Base-by-base conservation (phyloP, 1,140 invertebrate species). In the Bombus huntii region DNA sequence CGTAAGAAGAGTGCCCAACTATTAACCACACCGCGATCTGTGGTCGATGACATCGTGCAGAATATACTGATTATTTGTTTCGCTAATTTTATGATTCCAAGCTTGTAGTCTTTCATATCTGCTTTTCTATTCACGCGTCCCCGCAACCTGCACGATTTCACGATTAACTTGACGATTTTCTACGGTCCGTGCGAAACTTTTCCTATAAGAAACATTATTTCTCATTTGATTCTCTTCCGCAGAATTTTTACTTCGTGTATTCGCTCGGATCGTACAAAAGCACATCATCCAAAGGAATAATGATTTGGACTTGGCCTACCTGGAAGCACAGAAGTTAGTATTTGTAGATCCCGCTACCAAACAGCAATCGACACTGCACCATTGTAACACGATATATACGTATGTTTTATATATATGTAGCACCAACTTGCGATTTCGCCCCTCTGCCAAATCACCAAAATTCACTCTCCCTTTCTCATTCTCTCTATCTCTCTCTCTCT, bases 241-340 rank as follows among this genome's bases (percentile, higher is more conserved):
- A 3, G 12, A 1, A 34, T 31, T 74, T 4, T n/a, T 47, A 47
- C 15, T n/a, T 66, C 13, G 5, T 3, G 2, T 15, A 6, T 39
- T 86, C 79, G 86, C 86, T 37, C 66, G 77, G 79, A 90, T 28
- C 88, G 89, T 90, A 83, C 44, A 90, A 74, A 70, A 78, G 59
- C 53, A 34, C 75, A 75, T 81, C 77, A 76, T 87, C 81, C 87
- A 82, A 83, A 93, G 93, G 92, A 95, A 95, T 95, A 95, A 95
- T 95, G 94, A 95, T 92, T 95, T 91, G 92, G 94, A 95, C 93
- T 95, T 95, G 94, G 94, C 95, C 95, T 95, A 95, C 95, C 95
- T 95, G 94, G 92, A 95, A 95, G 95, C 95, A 95, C 95, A 95
- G 95, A 95, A 95, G 94, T 95, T 95, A 95, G 95, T 95, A 95